Percentiles rank a stretch among this genome's conserved stretches.
Conservation (phyloP, 2,113 vertebrate genomes). For the Hippocampus zosterae region DNA sequence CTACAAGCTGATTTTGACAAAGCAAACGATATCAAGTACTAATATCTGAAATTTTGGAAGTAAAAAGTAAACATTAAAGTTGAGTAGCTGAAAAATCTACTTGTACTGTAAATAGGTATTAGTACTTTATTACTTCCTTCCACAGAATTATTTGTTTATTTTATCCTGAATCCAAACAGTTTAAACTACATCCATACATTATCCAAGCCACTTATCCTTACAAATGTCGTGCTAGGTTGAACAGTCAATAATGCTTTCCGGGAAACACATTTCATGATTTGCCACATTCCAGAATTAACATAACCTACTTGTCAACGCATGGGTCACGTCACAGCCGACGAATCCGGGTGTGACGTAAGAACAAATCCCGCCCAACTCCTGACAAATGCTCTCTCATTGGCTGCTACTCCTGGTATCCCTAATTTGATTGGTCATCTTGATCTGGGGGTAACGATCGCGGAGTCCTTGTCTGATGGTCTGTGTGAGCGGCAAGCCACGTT, state of each 20-base stretch:
- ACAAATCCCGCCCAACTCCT: slow-evolving; percentile 21
- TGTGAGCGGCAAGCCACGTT: slow-evolving; percentile 66
- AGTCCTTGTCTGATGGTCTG: background rate
- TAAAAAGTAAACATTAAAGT: background rate
- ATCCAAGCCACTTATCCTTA: no score
- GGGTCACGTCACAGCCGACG: slow-evolving; percentile 36
- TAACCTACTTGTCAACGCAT: background rate
- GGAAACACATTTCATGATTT: background rate
- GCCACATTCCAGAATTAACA: background rate
- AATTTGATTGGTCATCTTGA: slow-evolving; percentile 40
- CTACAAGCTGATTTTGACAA: background rate
- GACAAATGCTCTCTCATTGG: slow-evolving; percentile 25
- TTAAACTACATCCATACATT: background rate
- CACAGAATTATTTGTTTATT: background rate
- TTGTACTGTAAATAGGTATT: background rate
- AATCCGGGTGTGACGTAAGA: slow-evolving; percentile 17
- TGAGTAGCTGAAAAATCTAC: background rate
- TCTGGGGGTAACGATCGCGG: background rate
- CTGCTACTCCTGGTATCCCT: background rate
- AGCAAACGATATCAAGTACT: background rate
- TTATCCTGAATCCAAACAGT: background rate
- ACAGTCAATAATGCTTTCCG: background rate
- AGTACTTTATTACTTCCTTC: background rate
- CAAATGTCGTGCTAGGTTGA: background rate
- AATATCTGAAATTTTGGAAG: background rate